Evolutionary conservation across 2,888 invertebrate species (phyloP), one percentile per base, ranked within the genome.

Genomic region (Tachina fera): DNA sequence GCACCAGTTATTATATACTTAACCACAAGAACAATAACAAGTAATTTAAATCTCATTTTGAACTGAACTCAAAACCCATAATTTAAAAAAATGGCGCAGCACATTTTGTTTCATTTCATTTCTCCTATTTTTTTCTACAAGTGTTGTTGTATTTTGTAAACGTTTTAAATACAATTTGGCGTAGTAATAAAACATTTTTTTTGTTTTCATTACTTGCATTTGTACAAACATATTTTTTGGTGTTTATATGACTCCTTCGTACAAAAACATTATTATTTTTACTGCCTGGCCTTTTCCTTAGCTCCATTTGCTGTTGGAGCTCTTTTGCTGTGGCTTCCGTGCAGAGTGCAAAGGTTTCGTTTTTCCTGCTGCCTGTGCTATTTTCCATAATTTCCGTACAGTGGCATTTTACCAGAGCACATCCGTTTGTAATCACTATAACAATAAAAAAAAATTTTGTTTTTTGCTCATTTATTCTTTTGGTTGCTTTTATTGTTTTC

Each of bases 11-110:
- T 71, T 53, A 72, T 61, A 72, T 72, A 78, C 61, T 67, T 77
- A 68, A 58, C 63, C 45, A 31, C 19, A 70, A 61, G 11, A 72
- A 39, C 9, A 60, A 45, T 45, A 67, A 67, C 41, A 47, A 39
- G 39, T 75, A 45, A 71, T 45, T 61, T 80, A 68, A 81, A 68
- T 60, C 81, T 68, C 71, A 81, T 85, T 77, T 77, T 39, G 47
- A 77, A 81, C 72, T 81, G 68, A 47, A 71, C 61, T 77, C 77
- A 74, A 81, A 74, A 68, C 76, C 72, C 22, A 68, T 76, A 81
- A 81, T 77, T 85, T 85, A 16, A 60, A 68, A 31, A 81, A 1
- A 31, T 45, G 72, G 31, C 49, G 47, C 22, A 19, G 6, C 39
- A 19, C 51, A 31, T 41, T 56, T 58, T 14, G 8, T 49, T 68